Evolutionary conservation across 2,888 invertebrate species (phyloP).

Genomic region (Neocrepidodera transversa): DNA sequence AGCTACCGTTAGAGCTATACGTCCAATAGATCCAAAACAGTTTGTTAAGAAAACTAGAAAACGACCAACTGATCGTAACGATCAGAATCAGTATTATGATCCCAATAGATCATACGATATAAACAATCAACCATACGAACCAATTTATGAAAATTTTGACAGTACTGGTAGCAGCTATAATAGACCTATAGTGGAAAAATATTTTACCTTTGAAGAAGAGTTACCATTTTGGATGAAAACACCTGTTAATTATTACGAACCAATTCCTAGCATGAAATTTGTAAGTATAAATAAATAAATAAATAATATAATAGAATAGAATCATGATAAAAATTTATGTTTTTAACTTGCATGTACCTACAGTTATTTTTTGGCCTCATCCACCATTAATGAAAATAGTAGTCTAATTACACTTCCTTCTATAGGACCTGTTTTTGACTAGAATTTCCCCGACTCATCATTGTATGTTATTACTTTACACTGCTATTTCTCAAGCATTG

Average conservation of each 20-base stretch:
- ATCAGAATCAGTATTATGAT: slow-evolving; percentile 30
- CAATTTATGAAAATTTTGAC: slow-evolving; percentile 26
- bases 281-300: slow-evolving; percentile 60
- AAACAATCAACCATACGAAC: slow-evolving; percentile 29
- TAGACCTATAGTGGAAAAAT: slow-evolving; percentile 65
- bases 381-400: no score
- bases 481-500: no score
- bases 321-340: no score
- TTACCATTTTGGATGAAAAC: slow-evolving; percentile 82
- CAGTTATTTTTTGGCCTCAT: no score
- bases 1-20: slow-evolving; percentile 77
- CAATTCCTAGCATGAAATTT: slow-evolving; percentile 76
- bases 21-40: slow-evolving; percentile 52
- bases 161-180: slow-evolving; percentile 37
- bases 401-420: no score
- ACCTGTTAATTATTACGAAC: slow-evolving; percentile 66
- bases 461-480: no score
- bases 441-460: no score
- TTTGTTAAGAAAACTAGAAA: slow-evolving; percentile 40
- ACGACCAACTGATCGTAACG: slow-evolving; percentile 33
- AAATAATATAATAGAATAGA: not conserved
- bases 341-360: no score
- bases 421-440: no score
- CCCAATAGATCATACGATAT: slow-evolving; percentile 27
- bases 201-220: slow-evolving; percentile 81